These are phyloP conservation scores for Poeciliopsis turneri DNA, from an alignment of 2,797 vertebrate genomes.

Conservation along the genomic window DNA sequence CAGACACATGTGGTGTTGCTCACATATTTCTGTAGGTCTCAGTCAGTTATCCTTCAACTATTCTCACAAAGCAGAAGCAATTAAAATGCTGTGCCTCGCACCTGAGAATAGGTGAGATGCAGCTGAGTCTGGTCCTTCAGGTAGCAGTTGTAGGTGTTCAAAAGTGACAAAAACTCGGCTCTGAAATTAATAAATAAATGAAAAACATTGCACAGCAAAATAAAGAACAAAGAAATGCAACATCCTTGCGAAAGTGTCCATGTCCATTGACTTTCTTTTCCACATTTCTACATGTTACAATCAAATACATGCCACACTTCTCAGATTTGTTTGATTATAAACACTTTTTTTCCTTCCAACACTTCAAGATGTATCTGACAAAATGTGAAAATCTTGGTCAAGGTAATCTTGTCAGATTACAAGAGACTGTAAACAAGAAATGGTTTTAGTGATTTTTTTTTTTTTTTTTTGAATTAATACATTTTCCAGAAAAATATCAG, in stretches of 20 bases:
- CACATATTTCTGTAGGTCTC: neutral
- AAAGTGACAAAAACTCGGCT: slow-evolving; percentile 84
- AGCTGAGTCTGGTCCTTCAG: slow-evolving; percentile 88
- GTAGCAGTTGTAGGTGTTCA: slow-evolving; percentile 92
- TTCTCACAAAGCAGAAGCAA: neutral
- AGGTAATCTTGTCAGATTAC: no score
- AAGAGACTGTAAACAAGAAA: neutral
- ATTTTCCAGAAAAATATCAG: neutral
- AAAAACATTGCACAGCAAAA: neutral
- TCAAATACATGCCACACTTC: neutral
- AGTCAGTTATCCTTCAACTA: neutral
- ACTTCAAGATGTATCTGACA: neutral
- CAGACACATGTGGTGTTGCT: slow-evolving; percentile 29
- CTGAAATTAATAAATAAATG: slow-evolving; percentile 68
- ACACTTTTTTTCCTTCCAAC: neutral
- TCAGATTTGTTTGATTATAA: neutral
- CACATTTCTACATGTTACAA: neutral
- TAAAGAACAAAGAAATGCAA: neutral
- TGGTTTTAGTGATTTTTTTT: neutral
- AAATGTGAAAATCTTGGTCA: neutral
- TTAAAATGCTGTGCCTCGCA: slow-evolving; percentile 50
- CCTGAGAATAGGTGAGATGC: slow-evolving; percentile 85
- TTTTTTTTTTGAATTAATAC: neutral
- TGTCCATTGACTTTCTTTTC: neutral
- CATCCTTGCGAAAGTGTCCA: neutral